Evolutionary conservation across 2,113 vertebrate genomes (phyloP).

Genomic region (Vidua macroura): DNA sequence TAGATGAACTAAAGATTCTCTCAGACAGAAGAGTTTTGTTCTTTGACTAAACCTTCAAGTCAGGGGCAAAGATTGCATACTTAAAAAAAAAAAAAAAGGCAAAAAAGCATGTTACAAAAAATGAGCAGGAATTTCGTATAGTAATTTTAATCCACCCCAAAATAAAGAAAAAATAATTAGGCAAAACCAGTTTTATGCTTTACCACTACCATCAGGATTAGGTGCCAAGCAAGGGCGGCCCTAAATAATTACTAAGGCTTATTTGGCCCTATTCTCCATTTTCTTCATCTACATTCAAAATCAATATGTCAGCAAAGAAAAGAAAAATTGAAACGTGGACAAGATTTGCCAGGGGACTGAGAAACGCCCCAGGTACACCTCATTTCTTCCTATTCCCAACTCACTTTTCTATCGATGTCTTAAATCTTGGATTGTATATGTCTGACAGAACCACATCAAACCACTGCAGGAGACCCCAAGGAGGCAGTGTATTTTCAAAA

Average conservation of each 20-base stretch:
- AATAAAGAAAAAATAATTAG: not conserved
- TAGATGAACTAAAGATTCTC: not conserved
- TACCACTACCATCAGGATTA: no score
- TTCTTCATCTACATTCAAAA: not conserved
- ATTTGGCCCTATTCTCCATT: not conserved
- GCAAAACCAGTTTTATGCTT: not conserved
- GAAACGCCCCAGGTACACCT: not conserved
- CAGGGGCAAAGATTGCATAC: not conserved
- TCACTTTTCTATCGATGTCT: not conserved
- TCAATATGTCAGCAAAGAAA: not conserved
- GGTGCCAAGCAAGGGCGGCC: accelerated
- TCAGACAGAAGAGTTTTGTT: not conserved
- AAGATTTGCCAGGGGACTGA: not conserved
- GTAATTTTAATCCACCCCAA: not conserved
- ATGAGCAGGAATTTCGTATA: not conserved
- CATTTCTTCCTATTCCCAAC: not conserved
- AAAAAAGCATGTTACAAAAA: not conserved
- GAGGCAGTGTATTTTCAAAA: not conserved
- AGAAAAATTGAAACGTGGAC: not conserved
- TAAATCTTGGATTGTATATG: not conserved
- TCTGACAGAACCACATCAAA: not conserved
- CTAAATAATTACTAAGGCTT: not conserved
- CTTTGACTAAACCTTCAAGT: not conserved
- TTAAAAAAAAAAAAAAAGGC: not conserved
- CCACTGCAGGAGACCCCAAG: not conserved